These are phyloP conservation scores for Rhagonycha lutea DNA, from an alignment of 2,888 invertebrate genomes.

Conservation along the genomic window DNA sequence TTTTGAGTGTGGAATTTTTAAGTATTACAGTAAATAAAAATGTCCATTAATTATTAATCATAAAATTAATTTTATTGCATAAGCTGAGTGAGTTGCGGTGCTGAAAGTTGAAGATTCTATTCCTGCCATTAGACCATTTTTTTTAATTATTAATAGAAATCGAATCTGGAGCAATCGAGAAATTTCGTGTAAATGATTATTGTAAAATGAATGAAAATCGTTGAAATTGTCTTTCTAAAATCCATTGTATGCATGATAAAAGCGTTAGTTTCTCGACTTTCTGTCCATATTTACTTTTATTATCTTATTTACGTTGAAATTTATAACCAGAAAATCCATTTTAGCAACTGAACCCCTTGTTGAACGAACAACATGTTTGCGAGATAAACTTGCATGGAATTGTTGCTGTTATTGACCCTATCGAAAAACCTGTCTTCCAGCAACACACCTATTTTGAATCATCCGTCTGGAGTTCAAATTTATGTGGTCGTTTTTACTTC, in stretches of 20 bases:
- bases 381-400: not conserved
- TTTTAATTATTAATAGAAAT: too few relatives aligned
- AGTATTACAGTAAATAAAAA: too few relatives aligned
- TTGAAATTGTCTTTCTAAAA: not conserved
- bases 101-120: too few relatives aligned
- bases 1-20: too few relatives aligned
- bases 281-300: too few relatives aligned
- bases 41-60: too few relatives aligned
- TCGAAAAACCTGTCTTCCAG: conserved; percentile 19
- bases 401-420: conserved; percentile 15
- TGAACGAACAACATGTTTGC: conserved; percentile 6
- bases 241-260: not conserved
- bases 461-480: conserved; percentile 11
- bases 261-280: not conserved
- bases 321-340: not conserved
- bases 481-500: conserved; percentile 10
- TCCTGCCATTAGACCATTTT: too few relatives aligned
- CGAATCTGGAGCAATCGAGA: not conserved
- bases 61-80: too few relatives aligned
- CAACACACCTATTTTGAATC: conserved; percentile 20
- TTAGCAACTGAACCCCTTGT: not conserved
- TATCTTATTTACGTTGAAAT: not conserved
- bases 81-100: too few relatives aligned
- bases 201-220: not conserved
- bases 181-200: not conserved